Base-by-base conservation (phyloP, 2,797 vertebrate species). In the Pempheris klunzingeri region DNA sequence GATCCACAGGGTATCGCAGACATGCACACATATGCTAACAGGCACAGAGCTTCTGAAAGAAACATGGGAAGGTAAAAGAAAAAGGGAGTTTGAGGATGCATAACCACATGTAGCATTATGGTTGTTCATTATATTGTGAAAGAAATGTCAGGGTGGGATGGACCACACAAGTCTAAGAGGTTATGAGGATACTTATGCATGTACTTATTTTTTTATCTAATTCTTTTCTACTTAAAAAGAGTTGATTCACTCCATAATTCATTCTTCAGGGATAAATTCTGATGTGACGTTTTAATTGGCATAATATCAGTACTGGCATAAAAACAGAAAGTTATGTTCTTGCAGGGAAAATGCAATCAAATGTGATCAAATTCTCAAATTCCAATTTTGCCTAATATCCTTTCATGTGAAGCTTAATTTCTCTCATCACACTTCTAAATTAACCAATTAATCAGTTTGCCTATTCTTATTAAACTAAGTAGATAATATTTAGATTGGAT, bases 201-300 rank as follows among this genome's bases (percentile, higher is more conserved):
- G 11, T 39, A 17, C 28, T 52, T 61, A 53, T 36, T 53, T 22
- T 36, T 52, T 61, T 60, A 44, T 53, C 38, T 54, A 71, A 13
- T 49, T 10, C 28, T 34, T 22, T 2, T 34, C 6, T 1, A 43
- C 18, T 53, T 18, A 55, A 63, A 24, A 10, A 41, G 20, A 60
- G 0, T 63, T 68, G 14, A 79, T 77, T 49, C 22, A 58, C 57
- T 28, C 49, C 38, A 70, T 64, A 55, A 59, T 76, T 81, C 64
- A 34, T 36, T 41, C 22, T 39, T 18, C 15, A 38, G n/a, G 61
- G 9, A 61, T 52, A 46, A 43, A 74, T 52, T 65, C 6, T 36
- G 20, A 52, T 47, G 4, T 64, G 53, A 71, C 50, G 43, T 57
- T 64, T 50, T 46, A 46, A 74, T 24, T 30, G n/a, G 20, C 24